Evolutionary conservation across 2,888 invertebrate species (phyloP).

Genomic region (Heteromurus nitidus): DNA sequence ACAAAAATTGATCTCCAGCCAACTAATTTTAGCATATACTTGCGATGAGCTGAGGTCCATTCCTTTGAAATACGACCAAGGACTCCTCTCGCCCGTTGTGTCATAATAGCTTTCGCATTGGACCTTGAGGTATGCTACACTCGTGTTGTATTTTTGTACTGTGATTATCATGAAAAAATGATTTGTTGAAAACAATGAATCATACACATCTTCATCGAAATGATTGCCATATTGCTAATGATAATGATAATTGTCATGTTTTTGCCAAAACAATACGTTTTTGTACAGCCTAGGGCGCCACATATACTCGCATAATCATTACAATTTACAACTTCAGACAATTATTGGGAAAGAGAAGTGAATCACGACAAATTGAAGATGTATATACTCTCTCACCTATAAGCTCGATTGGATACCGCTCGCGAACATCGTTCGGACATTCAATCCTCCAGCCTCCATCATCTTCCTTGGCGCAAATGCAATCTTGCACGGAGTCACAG

Average conservation of each 20-base stretch:
- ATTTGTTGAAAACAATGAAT: neutral
- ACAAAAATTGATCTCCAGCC: conserved; percentile 51
- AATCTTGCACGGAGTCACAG: conserved; percentile 59
- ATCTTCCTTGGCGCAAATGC: conserved; percentile 45
- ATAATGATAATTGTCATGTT: neutral
- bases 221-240: neutral
- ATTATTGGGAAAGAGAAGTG: too few relatives aligned
- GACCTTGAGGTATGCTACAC: conserved; percentile 19
- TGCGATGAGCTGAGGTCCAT: conserved; percentile 53
- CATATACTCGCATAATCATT: too few relatives aligned
- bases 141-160: conserved; percentile 40
- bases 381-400: conserved; percentile 57
- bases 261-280: neutral
- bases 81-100: neutral
- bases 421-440: conserved; percentile 59
- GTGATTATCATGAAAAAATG: neutral
- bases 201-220: neutral
- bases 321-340: too few relatives aligned
- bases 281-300: too few relatives aligned
- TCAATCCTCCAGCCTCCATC: conserved; percentile 63
- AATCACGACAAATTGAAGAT: neutral
- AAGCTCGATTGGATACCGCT: conserved; percentile 62
- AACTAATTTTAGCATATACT: conserved; percentile 46
- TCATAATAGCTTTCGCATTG: conserved; percentile 22
- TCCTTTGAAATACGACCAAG: conserved; percentile 61